phyloP scores from a whole-genome alignment of 2,888 invertebrate species.

The Blomia tropicalis region DNA sequence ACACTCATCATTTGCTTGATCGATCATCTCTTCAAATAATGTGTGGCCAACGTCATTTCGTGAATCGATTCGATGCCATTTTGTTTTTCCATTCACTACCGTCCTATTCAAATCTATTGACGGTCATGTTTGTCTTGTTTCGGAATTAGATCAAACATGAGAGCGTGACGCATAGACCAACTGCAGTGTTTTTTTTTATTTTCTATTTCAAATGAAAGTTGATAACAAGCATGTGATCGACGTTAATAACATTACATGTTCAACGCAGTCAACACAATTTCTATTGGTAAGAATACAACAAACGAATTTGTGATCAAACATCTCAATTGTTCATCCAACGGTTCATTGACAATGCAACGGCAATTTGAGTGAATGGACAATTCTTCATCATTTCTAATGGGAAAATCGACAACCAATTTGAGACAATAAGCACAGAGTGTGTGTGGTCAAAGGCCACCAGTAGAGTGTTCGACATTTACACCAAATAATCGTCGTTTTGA shows the following conservation, averaged over 20 bases:
- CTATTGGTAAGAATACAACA: no score
- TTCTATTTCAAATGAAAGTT: not conserved
- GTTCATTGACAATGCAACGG: not conserved
- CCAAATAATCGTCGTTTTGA: not conserved
- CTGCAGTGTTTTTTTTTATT: not conserved
- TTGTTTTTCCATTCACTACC: no score
- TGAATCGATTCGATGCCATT: no score
- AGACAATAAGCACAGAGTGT: no score
- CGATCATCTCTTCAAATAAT: no score
- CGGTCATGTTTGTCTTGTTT: not conserved
- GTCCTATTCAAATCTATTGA: not conserved
- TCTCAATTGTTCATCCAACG: not conserved
- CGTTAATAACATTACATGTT: no score
- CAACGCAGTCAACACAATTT: no score
- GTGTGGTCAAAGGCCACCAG: not conserved
- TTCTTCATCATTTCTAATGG: no score
- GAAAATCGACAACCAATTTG: no score
- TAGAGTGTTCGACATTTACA: not conserved
- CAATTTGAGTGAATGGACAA: not conserved
- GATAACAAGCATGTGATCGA: not conserved
- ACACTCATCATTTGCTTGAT: no score
- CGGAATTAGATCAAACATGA: slow-evolving; percentile 3
- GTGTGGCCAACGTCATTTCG: no score
- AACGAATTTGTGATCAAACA: no score
- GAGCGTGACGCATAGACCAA: slow-evolving; percentile 7